A percentile compares a stretch with the other conserved stretches of the same genome.
These are phyloP conservation scores for Virgularia gustaviana DNA, from an alignment of 92 coral and sea anemone genomes.

Conservation along the genomic window DNA sequence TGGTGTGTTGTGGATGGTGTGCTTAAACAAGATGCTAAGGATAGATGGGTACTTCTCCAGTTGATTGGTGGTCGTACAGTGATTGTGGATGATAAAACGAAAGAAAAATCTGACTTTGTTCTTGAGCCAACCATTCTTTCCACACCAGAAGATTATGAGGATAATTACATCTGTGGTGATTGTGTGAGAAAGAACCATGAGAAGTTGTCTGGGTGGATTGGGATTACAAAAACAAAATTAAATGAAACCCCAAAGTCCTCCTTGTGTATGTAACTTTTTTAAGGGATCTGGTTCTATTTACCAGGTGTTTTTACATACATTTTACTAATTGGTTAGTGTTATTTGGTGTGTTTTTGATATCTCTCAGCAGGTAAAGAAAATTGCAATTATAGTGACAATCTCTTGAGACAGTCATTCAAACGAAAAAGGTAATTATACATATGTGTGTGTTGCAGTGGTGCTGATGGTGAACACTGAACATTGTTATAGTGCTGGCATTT, in stretches of 20 bases:
- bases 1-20: slow-evolving; percentile 93
- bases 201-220: slow-evolving; percentile 26
- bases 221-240: background rate
- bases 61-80: slow-evolving; percentile 79
- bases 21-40: slow-evolving; percentile 60
- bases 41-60: slow-evolving; percentile 60
- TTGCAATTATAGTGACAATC: background rate
- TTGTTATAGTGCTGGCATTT: no score
- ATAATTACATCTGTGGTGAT: slow-evolving; percentile 75
- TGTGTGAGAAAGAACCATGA: slow-evolving; percentile 73
- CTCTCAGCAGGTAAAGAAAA: slow-evolving; percentile 24
- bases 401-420: slow-evolving; percentile 30
- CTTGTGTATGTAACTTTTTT: slow-evolving; percentile 16
- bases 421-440: no score
- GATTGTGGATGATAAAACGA: slow-evolving; percentile 57
- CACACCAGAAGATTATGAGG: slow-evolving; percentile 62
- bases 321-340: no score
- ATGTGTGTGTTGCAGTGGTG: no score
- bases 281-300: no score
- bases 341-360: background rate
- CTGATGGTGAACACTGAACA: no score
- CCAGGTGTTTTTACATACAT: no score
- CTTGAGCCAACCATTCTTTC: slow-evolving; percentile 58
- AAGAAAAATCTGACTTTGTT: slow-evolving; percentile 68
- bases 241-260: slow-evolving; percentile 28